A percentile compares a stretch with the other conserved stretches of the same genome.
phyloP scores from a whole-genome alignment of 2,888 invertebrate genomes.

The Pinctada fucata region DNA sequence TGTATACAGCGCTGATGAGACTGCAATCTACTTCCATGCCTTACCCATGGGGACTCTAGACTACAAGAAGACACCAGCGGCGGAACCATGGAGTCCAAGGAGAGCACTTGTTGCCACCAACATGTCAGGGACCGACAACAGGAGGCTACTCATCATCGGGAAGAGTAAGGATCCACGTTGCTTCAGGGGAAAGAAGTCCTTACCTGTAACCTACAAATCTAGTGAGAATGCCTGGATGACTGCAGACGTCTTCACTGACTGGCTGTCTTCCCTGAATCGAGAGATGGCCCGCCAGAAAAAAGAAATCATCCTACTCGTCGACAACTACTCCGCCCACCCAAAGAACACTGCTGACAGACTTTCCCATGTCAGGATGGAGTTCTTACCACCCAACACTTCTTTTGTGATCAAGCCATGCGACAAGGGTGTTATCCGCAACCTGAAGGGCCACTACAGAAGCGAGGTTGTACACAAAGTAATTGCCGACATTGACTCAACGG shows the following conservation, averaged over 20 bases:
- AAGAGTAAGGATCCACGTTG: slow-evolving; percentile 36
- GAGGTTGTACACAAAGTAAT: slow-evolving; percentile 31
- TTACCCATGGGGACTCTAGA: slow-evolving; percentile 23
- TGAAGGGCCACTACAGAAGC: slow-evolving; percentile 27
- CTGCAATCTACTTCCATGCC: slow-evolving; percentile 31
- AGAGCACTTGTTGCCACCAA: slow-evolving; percentile 32
- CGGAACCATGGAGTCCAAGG: not conserved
- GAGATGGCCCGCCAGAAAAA: slow-evolving; percentile 24
- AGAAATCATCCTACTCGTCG: slow-evolving; percentile 31
- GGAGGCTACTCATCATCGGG: slow-evolving; percentile 34
- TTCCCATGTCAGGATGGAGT: slow-evolving; percentile 15
- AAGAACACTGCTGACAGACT: slow-evolving; percentile 2
- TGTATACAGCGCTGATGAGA: slow-evolving; percentile 44
- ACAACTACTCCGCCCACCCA: slow-evolving; percentile 40
- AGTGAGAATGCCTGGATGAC: slow-evolving; percentile 40
- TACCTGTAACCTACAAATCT: slow-evolving; percentile 28
- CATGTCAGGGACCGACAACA: slow-evolving; percentile 39
- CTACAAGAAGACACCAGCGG: slow-evolving; percentile 5
- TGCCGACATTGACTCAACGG: slow-evolving; percentile 11
- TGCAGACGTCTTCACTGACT: slow-evolving; percentile 23
- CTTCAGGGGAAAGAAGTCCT: slow-evolving; percentile 32
- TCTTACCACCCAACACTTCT: slow-evolving; percentile 33
- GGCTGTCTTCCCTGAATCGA: slow-evolving; percentile 28
- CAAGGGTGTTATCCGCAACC: slow-evolving; percentile 30
- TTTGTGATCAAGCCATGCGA: slow-evolving; percentile 26